Conservation (phyloP, 2,888 invertebrate species). For the Ophion ventricosus region DNA sequence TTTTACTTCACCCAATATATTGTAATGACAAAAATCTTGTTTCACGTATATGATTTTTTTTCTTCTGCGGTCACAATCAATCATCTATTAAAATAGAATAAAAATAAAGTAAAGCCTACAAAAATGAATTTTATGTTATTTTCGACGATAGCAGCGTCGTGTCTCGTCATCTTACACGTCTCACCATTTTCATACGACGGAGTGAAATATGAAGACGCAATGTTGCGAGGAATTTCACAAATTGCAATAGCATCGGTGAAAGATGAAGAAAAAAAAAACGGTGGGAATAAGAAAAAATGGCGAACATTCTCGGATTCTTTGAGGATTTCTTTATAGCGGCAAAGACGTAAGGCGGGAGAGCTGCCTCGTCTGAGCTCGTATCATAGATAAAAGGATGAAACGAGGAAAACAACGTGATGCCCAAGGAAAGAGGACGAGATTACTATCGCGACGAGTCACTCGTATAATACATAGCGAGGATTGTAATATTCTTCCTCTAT, state of each 20-base stretch:
- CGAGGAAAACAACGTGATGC: constrained; percentile 52
- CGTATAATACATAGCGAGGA: constrained; percentile 42
- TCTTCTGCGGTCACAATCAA: too few species aligned
- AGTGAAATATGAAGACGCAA: constrained; percentile 2
- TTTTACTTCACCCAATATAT: too few species aligned
- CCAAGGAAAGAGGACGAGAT: constrained; percentile 52
- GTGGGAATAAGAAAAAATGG: constrained; percentile 33
- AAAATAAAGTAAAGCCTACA: too few species aligned
- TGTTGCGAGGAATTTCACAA: neutral
- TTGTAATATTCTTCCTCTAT: constrained; percentile 55
- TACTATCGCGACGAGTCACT: constrained; percentile 57
- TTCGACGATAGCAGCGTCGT: too few species aligned
- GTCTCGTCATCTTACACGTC: neutral
- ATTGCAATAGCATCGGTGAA: constrained; percentile 20
- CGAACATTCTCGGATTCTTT: constrained; percentile 38
- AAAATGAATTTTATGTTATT: too few species aligned
- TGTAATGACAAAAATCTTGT: too few species aligned
- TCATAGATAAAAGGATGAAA: constrained; percentile 47
- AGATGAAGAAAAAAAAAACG: too few species aligned
- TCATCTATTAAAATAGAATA: too few species aligned
- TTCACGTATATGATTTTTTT: too few species aligned
- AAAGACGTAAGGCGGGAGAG: constrained; percentile 46
- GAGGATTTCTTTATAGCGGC: constrained; percentile 41
- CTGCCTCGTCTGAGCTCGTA: constrained; percentile 66
- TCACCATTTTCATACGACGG: neutral